phyloP scores from a whole-genome alignment of 2,113 vertebrate species.

The Perognathus longimembris region DNA sequence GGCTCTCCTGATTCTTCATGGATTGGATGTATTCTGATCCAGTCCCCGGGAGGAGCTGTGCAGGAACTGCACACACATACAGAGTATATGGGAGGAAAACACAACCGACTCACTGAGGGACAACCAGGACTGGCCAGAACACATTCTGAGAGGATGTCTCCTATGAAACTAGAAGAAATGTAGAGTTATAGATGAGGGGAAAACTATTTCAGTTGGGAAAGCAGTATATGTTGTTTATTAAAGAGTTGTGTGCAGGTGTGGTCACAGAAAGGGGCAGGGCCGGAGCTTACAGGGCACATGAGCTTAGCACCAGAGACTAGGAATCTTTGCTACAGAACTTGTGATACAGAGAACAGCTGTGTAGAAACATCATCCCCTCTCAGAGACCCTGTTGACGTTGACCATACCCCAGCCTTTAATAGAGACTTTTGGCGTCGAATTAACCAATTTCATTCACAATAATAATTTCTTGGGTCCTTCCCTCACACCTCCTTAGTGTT shows the following conservation, averaged over 20 bases:
- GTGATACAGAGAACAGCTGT: neutral
- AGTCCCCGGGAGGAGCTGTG: neutral
- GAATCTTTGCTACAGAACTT: neutral
- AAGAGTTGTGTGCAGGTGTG: neutral
- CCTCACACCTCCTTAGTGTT: neutral
- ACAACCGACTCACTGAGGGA: neutral
- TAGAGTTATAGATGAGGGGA: neutral
- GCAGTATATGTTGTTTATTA: neutral
- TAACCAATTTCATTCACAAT: constrained; percentile 54
- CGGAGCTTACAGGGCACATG: too few species aligned
- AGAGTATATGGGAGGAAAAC: neutral
- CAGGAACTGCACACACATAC: neutral
- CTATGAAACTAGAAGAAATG: neutral
- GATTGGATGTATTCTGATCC: neutral
- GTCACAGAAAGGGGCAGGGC: neutral
- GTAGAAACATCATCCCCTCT: neutral
- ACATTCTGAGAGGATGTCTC: neutral
- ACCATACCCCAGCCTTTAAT: constrained; percentile 45
- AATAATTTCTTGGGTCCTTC: constrained; percentile 54
- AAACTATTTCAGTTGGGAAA: neutral
- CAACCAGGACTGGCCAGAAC: neutral
- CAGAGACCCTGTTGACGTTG: constrained; percentile 49
- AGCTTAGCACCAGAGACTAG: neutral
- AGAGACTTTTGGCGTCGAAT: constrained; percentile 47
- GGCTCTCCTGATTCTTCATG: neutral